phyloP scores from a whole-genome alignment of 2,888 invertebrate genomes.

The Notodonta ziczac region DNA sequence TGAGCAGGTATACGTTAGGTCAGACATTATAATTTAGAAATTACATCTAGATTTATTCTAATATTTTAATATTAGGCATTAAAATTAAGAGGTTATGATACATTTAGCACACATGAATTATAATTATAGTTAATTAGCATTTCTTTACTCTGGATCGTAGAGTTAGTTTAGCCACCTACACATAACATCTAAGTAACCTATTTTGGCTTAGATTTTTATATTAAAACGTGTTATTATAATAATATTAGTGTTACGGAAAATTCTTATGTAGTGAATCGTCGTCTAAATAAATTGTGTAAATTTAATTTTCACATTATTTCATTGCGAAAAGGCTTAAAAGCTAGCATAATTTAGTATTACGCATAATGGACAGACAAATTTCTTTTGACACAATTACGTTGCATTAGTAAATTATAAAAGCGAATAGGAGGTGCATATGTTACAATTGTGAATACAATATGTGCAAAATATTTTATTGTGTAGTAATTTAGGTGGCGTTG shows the following conservation, averaged over 20 bases:
- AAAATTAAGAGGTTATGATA: conserved; percentile 68
- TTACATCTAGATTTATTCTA: conserved; percentile 41
- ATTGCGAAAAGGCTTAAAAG: conserved; percentile 39
- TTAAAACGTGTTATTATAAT: conserved; percentile 42
- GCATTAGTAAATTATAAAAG: conserved; percentile 53
- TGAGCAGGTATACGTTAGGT: conserved; percentile 55
- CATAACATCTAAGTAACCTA: conserved; percentile 61
- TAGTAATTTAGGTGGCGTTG: neutral
- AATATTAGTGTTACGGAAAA: conserved; percentile 60
- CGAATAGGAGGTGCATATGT: conserved; percentile 48
- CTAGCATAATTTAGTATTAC: conserved; percentile 35
- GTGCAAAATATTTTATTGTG: conserved; percentile 14
- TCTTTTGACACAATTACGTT: conserved; percentile 20
- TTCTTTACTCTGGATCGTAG: conserved; percentile 56
- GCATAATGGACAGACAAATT: conserved; percentile 41
- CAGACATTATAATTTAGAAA: conserved; percentile 49
- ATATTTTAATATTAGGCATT: conserved; percentile 59
- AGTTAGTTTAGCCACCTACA: conserved; percentile 55
- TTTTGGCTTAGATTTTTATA: conserved; percentile 64
- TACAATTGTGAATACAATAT: conserved; percentile 20
- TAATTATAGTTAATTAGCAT: conserved; percentile 48
- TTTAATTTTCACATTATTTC: conserved; percentile 67
- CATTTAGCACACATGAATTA: conserved; percentile 54
- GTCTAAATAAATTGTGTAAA: conserved; percentile 76
- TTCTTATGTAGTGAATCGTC: conserved; percentile 68